Evolutionary conservation across 2,113 vertebrate genomes (phyloP).

Genomic region (Bubo scandiacus): DNA sequence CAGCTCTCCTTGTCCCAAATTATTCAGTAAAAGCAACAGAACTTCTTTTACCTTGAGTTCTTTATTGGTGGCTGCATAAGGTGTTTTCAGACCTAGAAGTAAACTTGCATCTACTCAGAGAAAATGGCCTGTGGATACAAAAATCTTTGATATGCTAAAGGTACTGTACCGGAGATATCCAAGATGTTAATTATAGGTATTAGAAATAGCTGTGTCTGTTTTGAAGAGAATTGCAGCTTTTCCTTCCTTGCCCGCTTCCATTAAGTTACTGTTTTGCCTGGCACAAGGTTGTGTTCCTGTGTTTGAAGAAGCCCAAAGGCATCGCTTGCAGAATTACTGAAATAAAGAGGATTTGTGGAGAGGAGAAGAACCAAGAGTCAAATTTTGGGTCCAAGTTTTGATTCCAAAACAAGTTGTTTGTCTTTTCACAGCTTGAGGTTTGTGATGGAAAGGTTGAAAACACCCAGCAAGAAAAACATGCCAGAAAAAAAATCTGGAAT

Average conservation of each 20-base stretch:
- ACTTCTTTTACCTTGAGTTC: background rate
- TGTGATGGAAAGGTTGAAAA: background rate
- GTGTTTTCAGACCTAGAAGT: background rate
- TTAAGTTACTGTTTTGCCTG: no score
- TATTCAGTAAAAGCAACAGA: background rate
- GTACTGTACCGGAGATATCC: background rate
- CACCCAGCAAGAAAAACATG: background rate
- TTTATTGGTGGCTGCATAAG: background rate
- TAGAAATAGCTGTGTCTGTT: background rate
- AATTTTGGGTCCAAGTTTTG: background rate
- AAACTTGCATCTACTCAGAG: background rate
- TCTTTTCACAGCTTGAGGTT: background rate
- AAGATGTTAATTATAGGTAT: background rate
- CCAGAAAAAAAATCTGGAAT: background rate
- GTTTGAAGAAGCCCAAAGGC: background rate
- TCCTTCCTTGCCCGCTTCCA: background rate
- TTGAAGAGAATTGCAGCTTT: background rate
- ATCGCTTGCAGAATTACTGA: background rate
- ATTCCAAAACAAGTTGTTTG: background rate
- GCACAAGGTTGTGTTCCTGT: background rate
- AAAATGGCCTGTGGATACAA: background rate
- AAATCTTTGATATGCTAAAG: background rate
- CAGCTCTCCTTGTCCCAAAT: background rate
- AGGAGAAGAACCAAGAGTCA: background rate
- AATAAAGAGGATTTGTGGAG: background rate